These are phyloP conservation scores for Brenthis ino DNA, from an alignment of 2,888 invertebrate species.

Conservation along the genomic window DNA sequence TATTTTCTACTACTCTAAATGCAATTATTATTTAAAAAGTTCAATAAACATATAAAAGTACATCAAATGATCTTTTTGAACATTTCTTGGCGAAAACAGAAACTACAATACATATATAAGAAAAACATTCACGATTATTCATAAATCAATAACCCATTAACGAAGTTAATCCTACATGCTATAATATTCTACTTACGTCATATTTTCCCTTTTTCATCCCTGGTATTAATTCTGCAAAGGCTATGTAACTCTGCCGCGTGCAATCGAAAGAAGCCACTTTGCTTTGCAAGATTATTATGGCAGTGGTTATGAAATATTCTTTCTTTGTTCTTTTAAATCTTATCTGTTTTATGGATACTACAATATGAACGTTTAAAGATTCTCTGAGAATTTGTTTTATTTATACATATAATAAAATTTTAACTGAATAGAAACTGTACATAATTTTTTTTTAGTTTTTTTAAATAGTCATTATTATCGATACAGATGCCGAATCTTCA, in stretches of 20 bases:
- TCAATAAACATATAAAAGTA: too few species aligned
- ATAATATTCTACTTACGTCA: slow-evolving; percentile 29
- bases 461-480: too few species aligned
- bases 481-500: too few species aligned
- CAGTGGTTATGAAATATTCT: slow-evolving; percentile 14
- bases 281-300: slow-evolving; percentile 17
- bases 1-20: too few species aligned
- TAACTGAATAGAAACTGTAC: too few species aligned
- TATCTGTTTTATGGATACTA: neutral
- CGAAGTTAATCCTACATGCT: slow-evolving; percentile 34
- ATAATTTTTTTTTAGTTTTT: too few species aligned
- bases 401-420: too few species aligned
- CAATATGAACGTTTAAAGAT: neutral
- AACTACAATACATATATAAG: neutral
- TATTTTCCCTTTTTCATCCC: slow-evolving; percentile 27
- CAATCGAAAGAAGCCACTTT: slow-evolving; percentile 23
- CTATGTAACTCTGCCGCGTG: slow-evolving; percentile 11
- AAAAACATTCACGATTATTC: slow-evolving; percentile 14
- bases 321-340: slow-evolving; percentile 12
- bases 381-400: neutral
- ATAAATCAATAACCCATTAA: slow-evolving; percentile 38
- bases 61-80: too few species aligned
- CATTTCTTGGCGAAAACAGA: neutral
- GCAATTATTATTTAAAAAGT: too few species aligned
- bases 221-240: slow-evolving; percentile 25